Evolutionary conservation across 2,797 vertebrate species (phyloP), one percentile per base, ranked within the genome.

Genomic region (Arrhamphus sclerolepis): DNA sequence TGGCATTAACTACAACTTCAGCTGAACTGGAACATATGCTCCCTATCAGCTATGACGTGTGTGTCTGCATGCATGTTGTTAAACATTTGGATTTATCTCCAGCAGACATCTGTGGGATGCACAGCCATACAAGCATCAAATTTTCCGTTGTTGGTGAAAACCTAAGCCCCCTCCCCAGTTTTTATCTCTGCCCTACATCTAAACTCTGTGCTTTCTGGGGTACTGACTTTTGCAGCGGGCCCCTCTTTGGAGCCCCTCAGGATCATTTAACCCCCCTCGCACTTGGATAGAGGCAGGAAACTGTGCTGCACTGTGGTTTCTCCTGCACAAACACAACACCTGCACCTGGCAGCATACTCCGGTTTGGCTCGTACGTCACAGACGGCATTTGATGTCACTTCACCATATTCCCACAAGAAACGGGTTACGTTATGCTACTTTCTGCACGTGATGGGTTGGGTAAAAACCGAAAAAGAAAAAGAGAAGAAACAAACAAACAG

Each of bases 101-200:
- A 18, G 19, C 38, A 62, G 52, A 77, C 63, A 78, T 71, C 62
- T 82, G 28, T 26, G 28, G 2, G 4, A 47, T 41, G 29, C 60
- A 8, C 4, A 62, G 6, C 16, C 14, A 8, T 8, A 56, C 38
- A 29, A 1, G 58, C 65, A 53, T 75, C 41, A 74, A 6, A 64
- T 49, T 81, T 89, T 89, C 87, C 84, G 70, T 40, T 61, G 70
- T 60, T 56, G 57, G 41, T 46, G 29, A 47, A 57, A 60, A 64
- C 22, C 50, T 50, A 20, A 73, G 21, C 7, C 9, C 4, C 0
- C 0, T 26, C 24, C 24, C 24, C 44, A 38, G 38, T 41, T 28
- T 70, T 81, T 89, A 89, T 90, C 84, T 89, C 29, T 78, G 80
- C 48, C 75, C 79, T 70, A 83, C 61, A 91, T 91, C 89, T 88